Conservation (phyloP, 2,797 vertebrate genomes). For the Selene dorsalis region DNA sequence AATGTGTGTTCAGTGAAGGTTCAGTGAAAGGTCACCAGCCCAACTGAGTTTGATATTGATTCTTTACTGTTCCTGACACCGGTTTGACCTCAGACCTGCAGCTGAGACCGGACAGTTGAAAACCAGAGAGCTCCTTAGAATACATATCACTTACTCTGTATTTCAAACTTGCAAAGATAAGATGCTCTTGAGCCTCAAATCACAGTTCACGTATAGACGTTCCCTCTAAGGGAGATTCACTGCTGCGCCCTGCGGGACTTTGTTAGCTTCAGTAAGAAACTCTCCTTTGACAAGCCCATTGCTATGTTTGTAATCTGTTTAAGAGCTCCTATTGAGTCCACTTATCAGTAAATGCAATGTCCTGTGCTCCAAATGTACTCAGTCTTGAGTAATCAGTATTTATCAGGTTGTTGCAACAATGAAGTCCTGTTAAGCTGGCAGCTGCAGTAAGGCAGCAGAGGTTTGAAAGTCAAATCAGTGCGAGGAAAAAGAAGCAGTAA, state of each 20-base stretch:
- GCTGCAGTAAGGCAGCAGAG: not conserved
- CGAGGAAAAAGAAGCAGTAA: constrained; percentile 4
- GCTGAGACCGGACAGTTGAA: not conserved
- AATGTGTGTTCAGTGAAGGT: not conserved
- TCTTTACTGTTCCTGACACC: not conserved
- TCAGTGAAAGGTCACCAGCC: not conserved
- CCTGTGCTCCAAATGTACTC: not conserved
- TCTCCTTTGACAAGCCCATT: not conserved
- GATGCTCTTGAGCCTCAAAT: not conserved
- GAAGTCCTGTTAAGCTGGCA: not conserved
- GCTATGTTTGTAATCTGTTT: not conserved
- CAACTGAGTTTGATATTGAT: not conserved
- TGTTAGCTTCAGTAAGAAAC: not conserved
- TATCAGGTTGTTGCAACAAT: not conserved
- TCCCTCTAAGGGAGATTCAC: not conserved
- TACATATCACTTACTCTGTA: not conserved
- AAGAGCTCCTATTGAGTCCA: not conserved
- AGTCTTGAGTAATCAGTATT: not conserved
- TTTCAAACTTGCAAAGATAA: not conserved
- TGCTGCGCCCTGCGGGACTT: not conserved
- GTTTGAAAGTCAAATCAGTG: constrained; percentile 4
- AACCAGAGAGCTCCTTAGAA: not conserved
- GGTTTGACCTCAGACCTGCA: not conserved
- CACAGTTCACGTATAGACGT: not conserved
- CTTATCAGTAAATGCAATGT: not conserved